phyloP scores from a whole-genome alignment of 1,140 invertebrate species.

The Andrena cerasifolii region DNA sequence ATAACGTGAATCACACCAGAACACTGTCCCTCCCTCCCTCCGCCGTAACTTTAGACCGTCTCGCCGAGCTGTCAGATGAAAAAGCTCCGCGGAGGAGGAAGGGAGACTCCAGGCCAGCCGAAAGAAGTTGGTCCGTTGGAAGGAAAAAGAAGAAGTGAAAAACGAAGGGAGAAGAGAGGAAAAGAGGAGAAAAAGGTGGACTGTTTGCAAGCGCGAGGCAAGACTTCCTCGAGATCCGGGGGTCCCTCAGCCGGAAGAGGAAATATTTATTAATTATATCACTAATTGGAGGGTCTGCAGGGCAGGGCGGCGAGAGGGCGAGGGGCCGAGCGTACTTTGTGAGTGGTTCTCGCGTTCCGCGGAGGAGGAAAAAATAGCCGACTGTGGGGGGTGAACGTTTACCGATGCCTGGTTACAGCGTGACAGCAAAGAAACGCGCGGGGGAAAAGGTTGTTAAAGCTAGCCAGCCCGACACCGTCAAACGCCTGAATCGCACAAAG shows the following conservation, averaged over 20 bases:
- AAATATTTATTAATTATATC: slow-evolving; percentile 71
- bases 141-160: slow-evolving; percentile 22
- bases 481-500: slow-evolving; percentile 36
- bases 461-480: slow-evolving; percentile 30
- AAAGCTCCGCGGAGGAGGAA: slow-evolving; percentile 14
- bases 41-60: slow-evolving; percentile 52
- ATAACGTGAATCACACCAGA: slow-evolving; percentile 67
- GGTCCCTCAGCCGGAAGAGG: slow-evolving; percentile 37
- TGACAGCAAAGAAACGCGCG: slow-evolving; percentile 34
- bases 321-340: not conserved
- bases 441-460: slow-evolving; percentile 24
- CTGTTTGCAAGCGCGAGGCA: slow-evolving; percentile 25
- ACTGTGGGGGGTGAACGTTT: slow-evolving; percentile 4
- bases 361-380: slow-evolving; percentile 6
- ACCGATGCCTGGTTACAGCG: slow-evolving; percentile 32
- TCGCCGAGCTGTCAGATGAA: not conserved
- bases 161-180: not conserved
- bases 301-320: slow-evolving; percentile 8
- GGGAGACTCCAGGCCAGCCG: slow-evolving; percentile 4
- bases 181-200: not conserved
- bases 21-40: slow-evolving; percentile 7
- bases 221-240: slow-evolving; percentile 27
- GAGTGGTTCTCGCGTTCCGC: slow-evolving; percentile 12
- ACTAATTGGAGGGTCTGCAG: slow-evolving; percentile 64
- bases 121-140: not conserved